Conservation (phyloP, 2,888 invertebrate species). For the Trachelus iudaicus region DNA sequence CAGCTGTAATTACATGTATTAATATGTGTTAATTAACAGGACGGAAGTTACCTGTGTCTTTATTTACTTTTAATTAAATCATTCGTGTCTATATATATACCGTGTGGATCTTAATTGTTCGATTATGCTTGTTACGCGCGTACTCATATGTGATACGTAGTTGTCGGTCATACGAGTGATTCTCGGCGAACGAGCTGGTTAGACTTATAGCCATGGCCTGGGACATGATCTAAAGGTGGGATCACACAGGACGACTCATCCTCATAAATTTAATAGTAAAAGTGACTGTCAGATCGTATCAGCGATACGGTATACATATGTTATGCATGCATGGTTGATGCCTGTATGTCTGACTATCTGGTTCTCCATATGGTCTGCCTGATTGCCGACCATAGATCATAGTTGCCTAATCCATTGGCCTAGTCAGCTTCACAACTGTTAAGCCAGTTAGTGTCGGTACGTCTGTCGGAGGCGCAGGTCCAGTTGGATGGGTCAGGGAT, state of each 20-base stretch:
- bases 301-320: conserved; percentile 9
- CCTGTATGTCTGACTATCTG: background rate
- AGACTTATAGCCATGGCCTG: conserved; percentile 10
- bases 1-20: too few relatives aligned
- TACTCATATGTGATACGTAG: too few relatives aligned
- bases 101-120: too few relatives aligned
- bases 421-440: background rate
- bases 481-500: background rate
- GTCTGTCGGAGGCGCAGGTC: background rate
- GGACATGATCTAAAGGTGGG: conserved; percentile 12
- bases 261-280: conserved; percentile 22
- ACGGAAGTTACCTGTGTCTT: too few relatives aligned
- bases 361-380: background rate
- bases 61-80: too few relatives aligned
- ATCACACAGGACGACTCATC: conserved; percentile 16
- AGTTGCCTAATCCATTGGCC: conserved; percentile 2
- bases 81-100: too few relatives aligned
- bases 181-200: too few relatives aligned
- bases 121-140: too few relatives aligned
- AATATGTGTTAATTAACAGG: too few relatives aligned
- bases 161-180: too few relatives aligned
- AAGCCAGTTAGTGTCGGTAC: background rate
- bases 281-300: conserved; percentile 24
- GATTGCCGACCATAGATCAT: conserved; percentile 1
- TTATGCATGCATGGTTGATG: background rate